Percentiles rank a stretch among this genome's conserved stretches.
Evolutionary conservation across 2,113 vertebrate genomes (phyloP).

Genomic region (Aepyceros melampus): DNA sequence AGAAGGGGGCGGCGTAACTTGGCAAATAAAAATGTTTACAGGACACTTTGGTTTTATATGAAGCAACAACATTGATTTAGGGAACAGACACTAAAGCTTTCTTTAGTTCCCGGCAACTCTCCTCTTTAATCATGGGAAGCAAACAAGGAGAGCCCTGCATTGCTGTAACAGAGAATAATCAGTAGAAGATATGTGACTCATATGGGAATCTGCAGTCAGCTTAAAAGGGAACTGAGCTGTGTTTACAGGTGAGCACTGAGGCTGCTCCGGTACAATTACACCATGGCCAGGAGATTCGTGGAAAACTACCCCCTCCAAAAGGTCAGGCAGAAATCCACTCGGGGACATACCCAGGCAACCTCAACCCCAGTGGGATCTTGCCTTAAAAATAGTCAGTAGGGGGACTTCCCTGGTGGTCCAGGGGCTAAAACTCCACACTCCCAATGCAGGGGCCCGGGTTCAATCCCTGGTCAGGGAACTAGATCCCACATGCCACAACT

Average conservation of each 20-base stretch:
- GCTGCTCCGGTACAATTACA: rapidly evolving
- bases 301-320: background rate
- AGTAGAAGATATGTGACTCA: background rate
- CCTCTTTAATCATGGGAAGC: background rate
- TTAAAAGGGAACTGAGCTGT: background rate
- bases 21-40: background rate
- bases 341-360: background rate
- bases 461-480: background rate
- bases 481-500: background rate
- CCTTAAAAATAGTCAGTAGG: background rate
- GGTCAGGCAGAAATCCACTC: rapidly evolving
- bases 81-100: background rate
- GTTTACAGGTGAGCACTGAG: background rate
- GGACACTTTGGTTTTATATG: background rate
- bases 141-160: background rate
- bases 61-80: background rate
- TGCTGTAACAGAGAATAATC: rapidly evolving
- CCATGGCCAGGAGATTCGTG: rapidly evolving
- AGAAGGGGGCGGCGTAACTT: background rate
- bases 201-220: rapidly evolving
- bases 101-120: background rate
- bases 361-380: background rate
- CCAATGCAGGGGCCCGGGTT: background rate
- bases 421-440: background rate
- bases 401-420: background rate